Base-by-base conservation (phyloP, 2,113 vertebrate genomes). In the Lamprologus speciosus region DNA sequence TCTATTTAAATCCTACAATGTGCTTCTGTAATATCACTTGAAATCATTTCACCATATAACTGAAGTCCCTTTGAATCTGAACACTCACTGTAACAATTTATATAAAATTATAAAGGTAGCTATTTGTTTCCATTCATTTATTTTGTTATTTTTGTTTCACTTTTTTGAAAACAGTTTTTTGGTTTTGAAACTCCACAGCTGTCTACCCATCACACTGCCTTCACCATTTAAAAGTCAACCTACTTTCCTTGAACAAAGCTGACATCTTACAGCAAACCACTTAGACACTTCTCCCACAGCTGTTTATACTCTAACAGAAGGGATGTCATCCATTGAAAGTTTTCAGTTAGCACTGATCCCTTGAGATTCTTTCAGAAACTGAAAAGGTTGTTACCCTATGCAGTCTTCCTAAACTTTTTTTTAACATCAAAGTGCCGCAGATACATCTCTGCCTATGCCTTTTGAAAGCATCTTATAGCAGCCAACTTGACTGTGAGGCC, bases 201-300 rank as follows among this genome's bases (percentile, higher is more conserved):
- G 84, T 79, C 82, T 87, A 81, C 58, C 87, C 80, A 85, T 93
- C 88, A 89, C 26, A 45, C 53, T 63, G 58, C 40, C 51, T 63
- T 87, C 57, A 53, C 82, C 81, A 65, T 83, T 84, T 73, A 65
- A 26, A 19, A 87, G 73, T 93, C 83, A 93, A 90, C 87, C 88
- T 87, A 65, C 78, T 93, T 91, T 85, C 70, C 81, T 53, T 90
- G 58, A 93, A 90, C 86, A 91, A 90, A 90, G 80, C 89, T 92
- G 90, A 93, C 94, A 85, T 92, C 81, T 86, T 85, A 88, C 86
- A 93, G 84, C 37, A 51, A 83, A 89, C 86, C 81, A 86, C 89
- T 91, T 85, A 91, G 86, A 93, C 51, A 21, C 81, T 73, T 83
- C 51, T 88, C 85, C 86, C 85, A 60, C 88, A 88, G 91, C 89